Base-by-base conservation (phyloP, 1,140 invertebrate genomes). In the Drosophila nigromelanica region DNA sequence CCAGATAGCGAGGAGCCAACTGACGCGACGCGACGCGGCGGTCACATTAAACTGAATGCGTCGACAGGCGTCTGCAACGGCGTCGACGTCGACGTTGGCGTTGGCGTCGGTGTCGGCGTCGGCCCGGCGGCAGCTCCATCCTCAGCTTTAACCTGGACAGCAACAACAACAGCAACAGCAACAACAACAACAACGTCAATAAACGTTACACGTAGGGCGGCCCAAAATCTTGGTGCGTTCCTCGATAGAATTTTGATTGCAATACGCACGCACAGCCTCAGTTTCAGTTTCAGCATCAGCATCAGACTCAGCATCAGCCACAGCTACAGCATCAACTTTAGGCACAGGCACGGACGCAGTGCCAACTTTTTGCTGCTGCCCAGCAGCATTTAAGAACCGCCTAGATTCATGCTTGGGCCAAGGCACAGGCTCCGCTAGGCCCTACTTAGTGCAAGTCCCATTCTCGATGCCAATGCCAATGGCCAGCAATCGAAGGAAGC, bases 171-270 rank as follows among this genome's bases (percentile, higher is more conserved):
- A 43, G n/a, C 24, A 56, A 35, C 11, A 64, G 42, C 27, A 64
- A 45, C 24, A 56, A 35, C 11, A 64, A 37, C 27, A 64, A 45
- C 27, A 42, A 62, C 21, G 39, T 51, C 61, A 72, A 56, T 64
- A 75, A 66, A 71, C 45, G 47, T 39, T 71, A 45, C 42, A 52
- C 73, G 79, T 79, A 87, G 85, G 80, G 83, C 74, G 70, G 60
- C 69, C 80, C 76, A 61, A 89, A 89, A 78, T 83, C 80, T 87
- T 42, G 50, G 76, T 80, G 76, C 80, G 85, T 76, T 76, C 55
- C 74, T 70, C 83, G 80, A 89, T 89, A 89, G 83, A 89, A 83
- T 80, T 73, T 89, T 81, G 83, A 89, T 89, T 85, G 83, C 85
- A 74, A 72, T 74, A 73, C 63, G 63, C 83, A 89, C 83, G 83